Evolutionary conservation across 2,888 invertebrate species (phyloP).

Genomic region (Ophion slaviceki): DNA sequence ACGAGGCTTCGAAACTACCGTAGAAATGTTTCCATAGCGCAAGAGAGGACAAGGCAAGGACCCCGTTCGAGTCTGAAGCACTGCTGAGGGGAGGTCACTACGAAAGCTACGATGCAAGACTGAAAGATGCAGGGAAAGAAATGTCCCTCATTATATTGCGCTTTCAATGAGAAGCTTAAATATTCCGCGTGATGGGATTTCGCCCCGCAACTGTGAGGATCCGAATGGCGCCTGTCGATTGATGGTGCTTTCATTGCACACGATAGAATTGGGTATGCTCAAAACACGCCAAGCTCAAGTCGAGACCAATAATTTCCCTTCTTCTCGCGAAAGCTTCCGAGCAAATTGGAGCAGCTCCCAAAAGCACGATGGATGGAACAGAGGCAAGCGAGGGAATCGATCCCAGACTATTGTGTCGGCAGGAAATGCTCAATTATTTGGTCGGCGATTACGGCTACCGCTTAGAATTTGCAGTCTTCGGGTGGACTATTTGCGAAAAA

Average conservation of each 20-base stretch:
- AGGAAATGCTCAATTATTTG: conserved; percentile 74
- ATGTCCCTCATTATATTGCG: conserved; percentile 68
- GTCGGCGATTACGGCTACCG: conserved; percentile 41
- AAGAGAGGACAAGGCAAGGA: conserved; percentile 23
- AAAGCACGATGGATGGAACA: background rate
- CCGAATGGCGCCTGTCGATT: background rate
- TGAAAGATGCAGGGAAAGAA: conserved; percentile 62
- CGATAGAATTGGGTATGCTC: background rate
- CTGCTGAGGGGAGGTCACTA: conserved; percentile 62
- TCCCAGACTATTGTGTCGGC: conserved; percentile 64
- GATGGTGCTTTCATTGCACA: background rate
- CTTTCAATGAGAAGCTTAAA: conserved; percentile 77
- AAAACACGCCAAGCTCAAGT: conserved; percentile 1
- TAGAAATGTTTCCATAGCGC: conserved; percentile 58
- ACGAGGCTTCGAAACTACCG: conserved; percentile 69
- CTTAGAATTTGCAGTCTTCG: background rate
- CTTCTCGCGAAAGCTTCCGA: conserved; percentile 68
- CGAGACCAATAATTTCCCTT: conserved; percentile 70
- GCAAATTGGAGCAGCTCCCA: conserved; percentile 57
- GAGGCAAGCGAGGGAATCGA: background rate
- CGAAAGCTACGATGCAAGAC: conserved; percentile 53
- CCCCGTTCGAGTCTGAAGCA: conserved; percentile 61
- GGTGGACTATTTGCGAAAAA: background rate
- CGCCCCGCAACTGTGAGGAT: conserved; percentile 15
- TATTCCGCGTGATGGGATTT: conserved; percentile 67